Percentiles rank a stretch among this genome's conserved stretches.
Conservation (phyloP, 1,140 invertebrate species). For the Lasioglossum albipes region DNA sequence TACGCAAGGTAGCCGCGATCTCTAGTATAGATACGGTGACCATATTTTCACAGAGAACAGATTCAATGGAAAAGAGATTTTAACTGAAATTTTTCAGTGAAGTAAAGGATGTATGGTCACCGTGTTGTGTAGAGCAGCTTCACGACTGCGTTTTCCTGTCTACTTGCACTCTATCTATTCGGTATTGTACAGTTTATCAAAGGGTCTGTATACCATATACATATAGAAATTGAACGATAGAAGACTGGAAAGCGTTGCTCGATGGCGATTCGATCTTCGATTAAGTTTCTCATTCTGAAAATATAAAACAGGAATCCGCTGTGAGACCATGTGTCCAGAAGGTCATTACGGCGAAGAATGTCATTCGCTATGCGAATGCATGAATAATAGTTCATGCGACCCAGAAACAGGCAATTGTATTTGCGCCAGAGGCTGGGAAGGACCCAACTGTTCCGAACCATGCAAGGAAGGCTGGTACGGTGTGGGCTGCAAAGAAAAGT, state of each 20-base stretch:
- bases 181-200: not conserved
- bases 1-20: conserved; percentile 6
- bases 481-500: conserved; percentile 88
- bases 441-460: conserved; percentile 86
- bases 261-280: conserved; percentile 19
- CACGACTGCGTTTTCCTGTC: not conserved
- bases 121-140: not conserved
- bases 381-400: conserved; percentile 93
- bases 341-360: conserved; percentile 91
- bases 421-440: conserved; percentile 92
- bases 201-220: too few relatives aligned
- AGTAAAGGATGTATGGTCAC: not conserved
- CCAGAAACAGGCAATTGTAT: conserved; percentile 88
- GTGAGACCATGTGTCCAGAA: conserved; percentile 89
- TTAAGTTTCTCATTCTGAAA: not conserved
- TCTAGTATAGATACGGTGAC: too few relatives aligned
- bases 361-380: conserved; percentile 88
- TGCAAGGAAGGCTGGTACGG: conserved; percentile 91
- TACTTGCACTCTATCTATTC: too few relatives aligned
- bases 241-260: not conserved
- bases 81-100: too few relatives aligned
- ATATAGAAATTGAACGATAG: not conserved
- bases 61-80: too few relatives aligned
- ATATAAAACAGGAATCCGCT: conserved; percentile 79
- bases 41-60: too few relatives aligned